phyloP scores from a whole-genome alignment of 2,113 vertebrate genomes.

The Puma concolor region DNA sequence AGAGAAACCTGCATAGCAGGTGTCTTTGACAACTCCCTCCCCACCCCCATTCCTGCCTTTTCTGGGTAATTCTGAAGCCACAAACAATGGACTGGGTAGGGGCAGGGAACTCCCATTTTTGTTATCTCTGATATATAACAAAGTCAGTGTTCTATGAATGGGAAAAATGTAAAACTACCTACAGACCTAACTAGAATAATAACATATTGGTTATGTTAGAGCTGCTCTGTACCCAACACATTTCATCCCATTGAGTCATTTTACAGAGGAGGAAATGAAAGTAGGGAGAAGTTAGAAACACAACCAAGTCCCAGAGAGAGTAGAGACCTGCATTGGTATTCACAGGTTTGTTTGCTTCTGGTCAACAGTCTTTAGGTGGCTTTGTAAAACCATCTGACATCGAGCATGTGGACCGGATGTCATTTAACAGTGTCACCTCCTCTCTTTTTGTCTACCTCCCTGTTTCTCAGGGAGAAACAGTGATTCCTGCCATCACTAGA shows the following conservation, averaged over 20 bases:
- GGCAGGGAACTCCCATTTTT: not conserved
- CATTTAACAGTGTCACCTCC: not conserved
- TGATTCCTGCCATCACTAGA: not conserved
- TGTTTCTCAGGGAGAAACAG: not conserved
- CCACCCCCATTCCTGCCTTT: not conserved
- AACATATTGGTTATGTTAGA: constrained; percentile 9
- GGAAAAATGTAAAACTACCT: not conserved
- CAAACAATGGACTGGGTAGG: not conserved
- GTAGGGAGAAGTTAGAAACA: not conserved
- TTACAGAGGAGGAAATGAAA: constrained; percentile 34
- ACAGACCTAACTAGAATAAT: not conserved
- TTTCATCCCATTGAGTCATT: not conserved
- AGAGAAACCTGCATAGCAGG: constrained; percentile 42
- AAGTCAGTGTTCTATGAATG: not conserved
- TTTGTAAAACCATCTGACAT: constrained; percentile 53
- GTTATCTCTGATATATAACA: not conserved
- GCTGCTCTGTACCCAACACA: not conserved
- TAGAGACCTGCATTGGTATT: not conserved
- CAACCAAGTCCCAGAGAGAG: not conserved
- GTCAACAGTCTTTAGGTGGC: constrained; percentile 16
- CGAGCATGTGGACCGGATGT: not conserved
- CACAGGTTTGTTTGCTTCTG: constrained; percentile 56
- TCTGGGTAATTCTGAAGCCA: not conserved
- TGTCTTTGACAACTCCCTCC: not conserved
- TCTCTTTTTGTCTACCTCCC: not conserved